These are phyloP conservation scores for Pollenia amentaria DNA, from an alignment of 2,888 invertebrate species.

Conservation along the genomic window DNA sequence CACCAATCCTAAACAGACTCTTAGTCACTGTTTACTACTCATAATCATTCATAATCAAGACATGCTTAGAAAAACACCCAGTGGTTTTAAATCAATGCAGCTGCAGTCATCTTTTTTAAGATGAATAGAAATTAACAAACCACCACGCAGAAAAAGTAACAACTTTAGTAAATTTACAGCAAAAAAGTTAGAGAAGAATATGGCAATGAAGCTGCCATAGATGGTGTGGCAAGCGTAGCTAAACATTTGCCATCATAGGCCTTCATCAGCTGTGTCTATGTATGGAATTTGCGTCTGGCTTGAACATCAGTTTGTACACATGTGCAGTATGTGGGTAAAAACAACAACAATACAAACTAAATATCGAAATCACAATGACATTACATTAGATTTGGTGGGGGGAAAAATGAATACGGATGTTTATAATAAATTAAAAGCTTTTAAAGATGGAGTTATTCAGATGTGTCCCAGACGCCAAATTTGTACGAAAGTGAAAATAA, in stretches of 20 bases:
- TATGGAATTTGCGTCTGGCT: constrained; percentile 13
- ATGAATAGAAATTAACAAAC: constrained; percentile 65
- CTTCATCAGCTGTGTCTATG: constrained; percentile 52
- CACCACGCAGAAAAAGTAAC: constrained; percentile 53
- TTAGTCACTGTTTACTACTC: constrained; percentile 38
- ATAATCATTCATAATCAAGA: constrained; percentile 2
- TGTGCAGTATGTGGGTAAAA: constrained; percentile 50
- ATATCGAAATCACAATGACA: constrained; percentile 18
- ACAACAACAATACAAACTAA: neutral
- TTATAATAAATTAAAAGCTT: neutral
- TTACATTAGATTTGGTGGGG: neutral
- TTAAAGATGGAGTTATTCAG: neutral
- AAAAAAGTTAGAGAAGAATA: constrained; percentile 22
- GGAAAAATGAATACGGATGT: neutral
- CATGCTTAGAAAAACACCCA: constrained; percentile 63
- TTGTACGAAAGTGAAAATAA: too few species aligned
- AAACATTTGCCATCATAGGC: constrained; percentile 64
- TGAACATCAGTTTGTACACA: neutral
- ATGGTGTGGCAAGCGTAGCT: constrained; percentile 66
- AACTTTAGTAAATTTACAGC: constrained; percentile 7
- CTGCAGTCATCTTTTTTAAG: constrained; percentile 54
- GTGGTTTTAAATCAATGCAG: constrained; percentile 61
- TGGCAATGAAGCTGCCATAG: constrained; percentile 67
- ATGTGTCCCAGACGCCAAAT: too few species aligned
- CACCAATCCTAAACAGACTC: constrained; percentile 25